Conservation (phyloP, 1,140 invertebrate species). For the Atta cephalotes region DNA sequence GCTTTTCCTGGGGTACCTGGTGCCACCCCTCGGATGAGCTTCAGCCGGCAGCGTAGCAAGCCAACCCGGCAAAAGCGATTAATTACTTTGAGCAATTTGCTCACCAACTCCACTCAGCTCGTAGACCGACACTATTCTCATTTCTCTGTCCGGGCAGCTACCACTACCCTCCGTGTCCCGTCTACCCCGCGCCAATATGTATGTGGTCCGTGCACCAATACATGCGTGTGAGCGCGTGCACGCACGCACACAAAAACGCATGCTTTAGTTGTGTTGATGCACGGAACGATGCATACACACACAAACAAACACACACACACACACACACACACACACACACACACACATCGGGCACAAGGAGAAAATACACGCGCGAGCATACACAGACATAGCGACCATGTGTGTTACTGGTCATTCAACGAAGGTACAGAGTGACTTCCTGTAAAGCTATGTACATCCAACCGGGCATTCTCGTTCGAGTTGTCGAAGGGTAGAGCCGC, state of each 20-base stretch:
- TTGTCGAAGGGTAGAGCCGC: conserved; percentile 76
- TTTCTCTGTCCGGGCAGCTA: conserved; percentile 80
- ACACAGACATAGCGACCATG: conserved; percentile 44
- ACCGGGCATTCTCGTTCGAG: conserved; percentile 74
- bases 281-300: neutral
- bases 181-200: conserved; percentile 66
- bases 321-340: neutral
- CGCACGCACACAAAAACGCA: conserved; percentile 39
- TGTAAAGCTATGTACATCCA: conserved; percentile 78
- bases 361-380: conserved; percentile 36
- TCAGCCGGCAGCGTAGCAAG: conserved; percentile 80
- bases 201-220: conserved; percentile 66
- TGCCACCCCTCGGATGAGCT: conserved; percentile 82
- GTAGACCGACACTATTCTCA: conserved; percentile 85
- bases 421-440: conserved; percentile 78
- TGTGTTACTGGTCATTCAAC: conserved; percentile 76
- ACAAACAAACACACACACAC: neutral
- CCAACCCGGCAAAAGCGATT: conserved; percentile 85
- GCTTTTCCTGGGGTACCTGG: conserved; percentile 79
- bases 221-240: conserved; percentile 49
- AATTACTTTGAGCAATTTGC: conserved; percentile 86
- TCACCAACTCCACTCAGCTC: conserved; percentile 85
- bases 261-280: neutral
- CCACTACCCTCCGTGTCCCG: conserved; percentile 71
- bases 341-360: conserved; percentile 14